Conservation (phyloP, 2,888 invertebrate genomes). For the Lucinisca nassula region DNA sequence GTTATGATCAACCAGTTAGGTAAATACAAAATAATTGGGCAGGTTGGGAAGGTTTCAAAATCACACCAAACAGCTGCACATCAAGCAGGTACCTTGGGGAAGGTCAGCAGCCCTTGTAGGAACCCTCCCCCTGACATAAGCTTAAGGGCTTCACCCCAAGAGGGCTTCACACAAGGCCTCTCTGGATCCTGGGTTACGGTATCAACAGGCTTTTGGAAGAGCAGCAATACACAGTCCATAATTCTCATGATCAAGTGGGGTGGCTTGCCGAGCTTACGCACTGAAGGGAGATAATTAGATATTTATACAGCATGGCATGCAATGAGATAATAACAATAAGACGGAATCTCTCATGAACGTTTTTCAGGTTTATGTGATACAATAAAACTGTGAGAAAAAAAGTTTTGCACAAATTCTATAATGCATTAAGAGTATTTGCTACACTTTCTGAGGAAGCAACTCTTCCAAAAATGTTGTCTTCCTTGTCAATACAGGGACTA, state of each 20-base stretch:
- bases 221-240: constrained; percentile 87
- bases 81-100: constrained; percentile 75
- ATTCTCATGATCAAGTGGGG: constrained; percentile 88
- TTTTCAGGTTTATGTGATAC: too few species aligned
- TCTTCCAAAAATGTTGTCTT: too few species aligned
- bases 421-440: too few species aligned
- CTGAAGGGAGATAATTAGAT: constrained; percentile 48
- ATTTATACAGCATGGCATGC: too few species aligned
- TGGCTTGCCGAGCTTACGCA: constrained; percentile 87
- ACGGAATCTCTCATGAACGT: too few species aligned
- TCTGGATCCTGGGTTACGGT: constrained; percentile 91
- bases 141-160: constrained; percentile 98
- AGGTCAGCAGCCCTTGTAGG: constrained; percentile 80
- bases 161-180: constrained; percentile 95
- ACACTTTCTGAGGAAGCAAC: too few species aligned
- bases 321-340: too few species aligned
- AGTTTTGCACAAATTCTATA: too few species aligned
- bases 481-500: too few species aligned
- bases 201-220: constrained; percentile 86
- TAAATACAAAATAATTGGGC: not conserved
- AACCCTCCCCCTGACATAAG: constrained; percentile 99
- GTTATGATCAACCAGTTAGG: not conserved
- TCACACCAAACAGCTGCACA: too few species aligned
- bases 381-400: too few species aligned
- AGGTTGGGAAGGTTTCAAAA: too few species aligned